Base-by-base conservation (phyloP, 2,113 vertebrate species). In the Macrotus californicus region DNA sequence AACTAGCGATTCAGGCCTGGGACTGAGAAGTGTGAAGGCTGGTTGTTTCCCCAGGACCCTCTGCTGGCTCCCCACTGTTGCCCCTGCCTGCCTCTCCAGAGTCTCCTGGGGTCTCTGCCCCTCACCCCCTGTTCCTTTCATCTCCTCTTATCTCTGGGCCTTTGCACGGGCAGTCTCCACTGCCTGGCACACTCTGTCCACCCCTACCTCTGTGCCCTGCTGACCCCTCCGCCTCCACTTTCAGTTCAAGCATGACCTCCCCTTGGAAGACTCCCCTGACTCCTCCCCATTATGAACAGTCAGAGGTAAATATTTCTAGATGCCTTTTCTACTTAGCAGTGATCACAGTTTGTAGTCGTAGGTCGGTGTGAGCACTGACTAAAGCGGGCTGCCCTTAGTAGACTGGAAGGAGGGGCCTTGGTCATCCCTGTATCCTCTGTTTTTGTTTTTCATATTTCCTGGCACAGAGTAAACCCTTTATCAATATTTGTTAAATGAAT, bases 61-160 rank as follows among this genome's bases (percentile, higher is more conserved):
- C 52, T 3, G 0, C 0, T 6, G 29, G 46, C 15, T 59, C 50
- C 13, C 18, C 21, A 6, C 5, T 10, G 5, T 24, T 46, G 7
- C 21, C 9, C 61, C 41, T 7, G 6, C 31, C 43, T 46, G 64
- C 50, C 83, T 56, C 75, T 75, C 36, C 64, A 64, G 16, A 59
- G 22, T 3, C 36, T 79, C 48, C 59, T 0, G 64, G 21, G 31
- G 34, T 66, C 72, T 76, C 48, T 43, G 43, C 41, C 34, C 5
- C 29, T 48, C 14, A 39, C 48, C n/a, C 18, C 8, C 41, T 14
- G 39, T 70, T 79, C 41, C 50, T 75, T 54, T 67, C 26, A 2
- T 64, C 26, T 41, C 50, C 29, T 59, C 13, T 52, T 26, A 11
- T 6, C 34, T 66, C 34, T 5, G 7, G 50, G 46, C 48, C n/a